phyloP scores from a whole-genome alignment of 2,797 vertebrate genomes.

The Cygnus olor region DNA sequence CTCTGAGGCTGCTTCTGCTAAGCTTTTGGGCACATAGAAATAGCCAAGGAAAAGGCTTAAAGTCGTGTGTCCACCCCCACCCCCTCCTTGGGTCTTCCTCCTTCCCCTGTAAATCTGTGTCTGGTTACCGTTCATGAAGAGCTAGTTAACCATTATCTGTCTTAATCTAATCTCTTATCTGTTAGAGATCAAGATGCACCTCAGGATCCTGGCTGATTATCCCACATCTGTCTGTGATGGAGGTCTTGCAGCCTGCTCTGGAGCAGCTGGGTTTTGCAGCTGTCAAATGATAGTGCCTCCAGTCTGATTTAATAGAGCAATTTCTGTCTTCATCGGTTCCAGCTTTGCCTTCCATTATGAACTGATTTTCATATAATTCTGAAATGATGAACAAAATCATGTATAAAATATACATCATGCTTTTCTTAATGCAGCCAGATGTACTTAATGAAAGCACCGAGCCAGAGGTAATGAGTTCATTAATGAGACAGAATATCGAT shows the following conservation, averaged over 20 bases:
- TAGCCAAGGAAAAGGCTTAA: background rate
- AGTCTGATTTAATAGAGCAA: background rate
- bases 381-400: background rate
- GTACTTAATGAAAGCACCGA: background rate
- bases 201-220: constrained; percentile 1
- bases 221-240: constrained; percentile 25
- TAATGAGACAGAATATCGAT: background rate
- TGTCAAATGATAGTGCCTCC: background rate
- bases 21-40: background rate
- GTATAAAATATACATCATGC: background rate
- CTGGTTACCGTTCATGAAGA: constrained; percentile 11
- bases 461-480: background rate
- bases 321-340: background rate
- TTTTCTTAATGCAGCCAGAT: background rate
- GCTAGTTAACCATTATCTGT: constrained; percentile 15
- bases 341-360: background rate
- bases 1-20: background rate
- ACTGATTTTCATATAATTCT: background rate
- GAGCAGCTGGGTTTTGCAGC: constrained; percentile 3
- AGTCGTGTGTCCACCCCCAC: background rate
- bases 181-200: constrained; percentile 3
- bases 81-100: background rate
- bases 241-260: background rate
- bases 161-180: constrained; percentile 15
- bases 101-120: background rate